Conservation (phyloP, 2,888 invertebrate species). For the Chalcosyrphus nemorum region DNA sequence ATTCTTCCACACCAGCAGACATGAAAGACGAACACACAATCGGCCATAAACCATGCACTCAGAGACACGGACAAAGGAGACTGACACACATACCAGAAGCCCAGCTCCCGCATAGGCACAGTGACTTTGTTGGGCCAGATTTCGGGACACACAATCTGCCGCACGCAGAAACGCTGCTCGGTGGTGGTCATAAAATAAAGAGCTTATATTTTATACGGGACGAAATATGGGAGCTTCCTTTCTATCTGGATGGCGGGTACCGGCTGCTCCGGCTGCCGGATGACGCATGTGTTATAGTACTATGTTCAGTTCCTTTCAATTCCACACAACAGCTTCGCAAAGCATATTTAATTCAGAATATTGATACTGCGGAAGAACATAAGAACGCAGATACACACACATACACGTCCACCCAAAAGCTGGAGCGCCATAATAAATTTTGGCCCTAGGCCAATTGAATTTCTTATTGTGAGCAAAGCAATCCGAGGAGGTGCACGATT, state of each 20-base stretch:
- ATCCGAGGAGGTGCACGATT: constrained; percentile 4
- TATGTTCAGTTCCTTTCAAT: constrained; percentile 28
- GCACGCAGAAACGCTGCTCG: constrained; percentile 53
- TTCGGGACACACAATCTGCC: constrained; percentile 53
- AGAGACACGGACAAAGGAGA: constrained; percentile 29
- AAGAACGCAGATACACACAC: constrained; percentile 12
- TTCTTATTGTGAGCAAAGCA: constrained; percentile 19
- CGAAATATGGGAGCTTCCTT: neutral
- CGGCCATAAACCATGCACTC: constrained; percentile 41
- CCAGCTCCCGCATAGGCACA: neutral
- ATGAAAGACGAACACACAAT: constrained; percentile 50
- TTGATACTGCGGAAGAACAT: constrained; percentile 30
- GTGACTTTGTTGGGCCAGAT: constrained; percentile 48
- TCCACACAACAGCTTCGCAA: constrained; percentile 30
- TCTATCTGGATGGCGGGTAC: constrained; percentile 2
- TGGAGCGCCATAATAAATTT: constrained; percentile 50
- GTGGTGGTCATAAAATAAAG: constrained; percentile 61
- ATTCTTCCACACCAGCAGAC: constrained; percentile 55
- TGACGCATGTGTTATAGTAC: constrained; percentile 53
- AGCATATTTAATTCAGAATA: constrained; percentile 61
- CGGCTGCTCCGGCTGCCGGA: constrained; percentile 15
- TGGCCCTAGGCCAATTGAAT: constrained; percentile 66
- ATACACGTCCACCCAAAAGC: too few species aligned
- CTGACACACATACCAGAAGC: neutral
- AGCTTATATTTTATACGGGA: constrained; percentile 56